These are phyloP conservation scores for Psittacula cyanocephala DNA, from an alignment of 2,113 vertebrate species.

Conservation along the genomic window DNA sequence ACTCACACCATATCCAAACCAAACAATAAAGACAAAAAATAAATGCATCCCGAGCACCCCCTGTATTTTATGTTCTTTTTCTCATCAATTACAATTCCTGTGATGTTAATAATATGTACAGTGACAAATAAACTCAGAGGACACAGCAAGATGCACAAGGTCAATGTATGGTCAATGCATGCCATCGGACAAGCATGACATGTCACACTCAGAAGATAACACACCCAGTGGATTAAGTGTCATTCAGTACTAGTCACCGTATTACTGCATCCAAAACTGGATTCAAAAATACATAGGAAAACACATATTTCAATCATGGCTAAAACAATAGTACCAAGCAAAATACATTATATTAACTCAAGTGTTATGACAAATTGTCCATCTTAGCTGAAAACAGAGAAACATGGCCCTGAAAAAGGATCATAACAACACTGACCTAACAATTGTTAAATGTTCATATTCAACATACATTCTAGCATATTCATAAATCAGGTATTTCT, in stretches of 20 bases:
- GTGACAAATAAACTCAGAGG: constrained; percentile 9
- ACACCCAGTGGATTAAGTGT: not conserved
- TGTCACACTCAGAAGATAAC: not conserved
- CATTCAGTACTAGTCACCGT: not conserved
- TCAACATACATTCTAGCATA: not conserved
- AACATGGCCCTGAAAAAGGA: not conserved
- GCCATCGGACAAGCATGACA: not conserved
- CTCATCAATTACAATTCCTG: not conserved
- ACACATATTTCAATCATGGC: not conserved
- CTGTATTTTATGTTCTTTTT: not conserved
- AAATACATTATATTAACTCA: not conserved
- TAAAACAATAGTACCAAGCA: not conserved
- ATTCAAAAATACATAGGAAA: not conserved
- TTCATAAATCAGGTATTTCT: not conserved
- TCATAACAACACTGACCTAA: not conserved
- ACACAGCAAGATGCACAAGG: not conserved
- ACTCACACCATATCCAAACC: not conserved
- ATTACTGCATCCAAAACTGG: not conserved
- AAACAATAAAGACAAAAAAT: constrained; percentile 1
- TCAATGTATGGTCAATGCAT: not conserved
- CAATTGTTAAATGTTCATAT: not conserved
- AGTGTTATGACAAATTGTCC: not conserved
- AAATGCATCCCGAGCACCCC: not conserved
- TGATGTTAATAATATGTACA: not conserved
- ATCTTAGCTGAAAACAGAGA: not conserved